Conservation (phyloP, 2,888 invertebrate genomes). For the Acleris sparsana region DNA sequence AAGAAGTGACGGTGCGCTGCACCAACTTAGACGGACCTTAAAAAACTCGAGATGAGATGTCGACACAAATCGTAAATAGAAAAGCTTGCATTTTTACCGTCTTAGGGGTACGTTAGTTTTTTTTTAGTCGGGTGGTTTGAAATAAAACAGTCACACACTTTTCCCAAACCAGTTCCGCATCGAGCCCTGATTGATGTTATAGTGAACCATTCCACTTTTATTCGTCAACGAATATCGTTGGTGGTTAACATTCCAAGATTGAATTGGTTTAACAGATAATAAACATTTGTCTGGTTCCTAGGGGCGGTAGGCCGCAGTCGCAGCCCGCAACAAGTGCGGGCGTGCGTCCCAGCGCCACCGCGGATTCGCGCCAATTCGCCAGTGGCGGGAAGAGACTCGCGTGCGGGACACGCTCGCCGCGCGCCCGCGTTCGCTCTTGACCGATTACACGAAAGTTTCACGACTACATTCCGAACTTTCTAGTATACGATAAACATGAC, state of each 20-base stretch:
- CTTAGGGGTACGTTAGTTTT: no score
- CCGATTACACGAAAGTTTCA: slow-evolving; percentile 32
- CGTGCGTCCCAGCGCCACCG: slow-evolving; percentile 59
- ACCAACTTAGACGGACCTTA: no score
- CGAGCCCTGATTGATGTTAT: no score
- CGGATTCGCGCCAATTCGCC: slow-evolving; percentile 72
- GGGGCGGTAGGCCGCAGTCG: slow-evolving; percentile 22
- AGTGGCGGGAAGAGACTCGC: slow-evolving; percentile 72
- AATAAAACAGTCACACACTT: no score
- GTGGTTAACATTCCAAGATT: not conserved
- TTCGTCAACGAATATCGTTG: no score
- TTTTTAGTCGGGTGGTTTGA: no score
- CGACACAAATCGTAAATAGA: no score
- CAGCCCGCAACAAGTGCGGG: slow-evolving; percentile 73
- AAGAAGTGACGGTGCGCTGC: no score
- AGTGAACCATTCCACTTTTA: no score
- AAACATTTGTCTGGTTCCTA: not conserved
- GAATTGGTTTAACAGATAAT: not conserved
- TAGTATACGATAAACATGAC: not conserved
- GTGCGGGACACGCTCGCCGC: slow-evolving; percentile 64
- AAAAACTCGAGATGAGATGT: no score
- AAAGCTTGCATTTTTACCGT: no score
- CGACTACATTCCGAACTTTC: slow-evolving; percentile 6
- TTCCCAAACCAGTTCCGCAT: no score
- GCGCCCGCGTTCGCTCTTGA: slow-evolving; percentile 46